Percentiles rank a stretch among this genome's conserved stretches.
phyloP scores from a whole-genome alignment of 1,140 invertebrate genomes.

The Cydia amplana region DNA sequence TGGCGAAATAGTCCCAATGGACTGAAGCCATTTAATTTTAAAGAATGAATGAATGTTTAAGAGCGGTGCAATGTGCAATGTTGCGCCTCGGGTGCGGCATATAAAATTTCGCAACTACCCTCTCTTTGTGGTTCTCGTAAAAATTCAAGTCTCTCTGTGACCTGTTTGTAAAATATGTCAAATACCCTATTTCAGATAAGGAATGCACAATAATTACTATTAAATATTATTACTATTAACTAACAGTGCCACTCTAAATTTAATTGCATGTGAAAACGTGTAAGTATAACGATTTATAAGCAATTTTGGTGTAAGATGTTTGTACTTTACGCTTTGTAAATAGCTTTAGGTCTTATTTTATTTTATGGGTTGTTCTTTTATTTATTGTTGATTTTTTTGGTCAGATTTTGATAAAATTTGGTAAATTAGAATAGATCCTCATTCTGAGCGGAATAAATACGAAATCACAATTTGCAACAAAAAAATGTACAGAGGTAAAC shows the following conservation, averaged over 20 bases:
- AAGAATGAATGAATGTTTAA: too few species aligned
- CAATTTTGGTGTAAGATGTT: conserved; percentile 54
- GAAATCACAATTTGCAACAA: too few species aligned
- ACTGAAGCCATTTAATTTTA: too few species aligned
- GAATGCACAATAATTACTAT: conserved; percentile 65
- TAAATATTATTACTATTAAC: conserved; percentile 42
- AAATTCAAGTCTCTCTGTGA: conserved; percentile 3
- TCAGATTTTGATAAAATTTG: too few species aligned
- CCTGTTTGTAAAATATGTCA: conserved; percentile 16
- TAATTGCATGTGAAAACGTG: conserved; percentile 42
- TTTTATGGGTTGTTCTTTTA: not conserved
- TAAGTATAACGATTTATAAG: conserved; percentile 56
- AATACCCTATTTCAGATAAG: conserved; percentile 45
- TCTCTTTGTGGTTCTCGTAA: too few species aligned
- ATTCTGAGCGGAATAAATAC: too few species aligned
- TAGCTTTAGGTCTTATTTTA: not conserved
- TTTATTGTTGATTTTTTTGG: too few species aligned
- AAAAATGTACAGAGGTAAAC: too few species aligned
- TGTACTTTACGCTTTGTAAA: conserved; percentile 18
- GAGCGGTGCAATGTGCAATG: not conserved
- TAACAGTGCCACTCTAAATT: conserved; percentile 67
- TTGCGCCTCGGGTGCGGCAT: not conserved
- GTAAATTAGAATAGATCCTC: too few species aligned
- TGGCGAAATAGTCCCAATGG: too few species aligned
- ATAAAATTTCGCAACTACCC: too few species aligned